Evolutionary conservation across 2,888 invertebrate genomes (phyloP).

Genomic region (Hyppa rectilinea): DNA sequence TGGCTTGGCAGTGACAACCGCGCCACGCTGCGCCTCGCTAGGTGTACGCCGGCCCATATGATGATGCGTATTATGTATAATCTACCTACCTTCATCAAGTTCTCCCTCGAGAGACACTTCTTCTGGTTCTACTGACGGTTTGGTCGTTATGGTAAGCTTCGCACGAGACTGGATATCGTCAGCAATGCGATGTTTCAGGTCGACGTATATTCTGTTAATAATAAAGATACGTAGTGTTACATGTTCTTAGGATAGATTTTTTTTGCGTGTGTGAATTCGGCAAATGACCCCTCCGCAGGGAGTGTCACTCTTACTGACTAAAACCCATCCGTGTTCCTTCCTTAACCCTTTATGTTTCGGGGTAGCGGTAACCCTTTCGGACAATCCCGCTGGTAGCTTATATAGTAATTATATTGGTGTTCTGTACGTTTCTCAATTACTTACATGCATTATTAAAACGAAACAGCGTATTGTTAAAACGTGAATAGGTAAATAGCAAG

Average conservation of each 20-base stretch:
- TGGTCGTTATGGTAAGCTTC: conserved; percentile 78
- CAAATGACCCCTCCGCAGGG: too few species aligned
- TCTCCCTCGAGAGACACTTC: conserved; percentile 72
- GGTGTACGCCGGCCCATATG: too few species aligned
- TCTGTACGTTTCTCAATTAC: neutral
- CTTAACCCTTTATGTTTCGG: too few species aligned
- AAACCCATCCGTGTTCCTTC: too few species aligned
- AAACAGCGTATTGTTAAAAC: neutral
- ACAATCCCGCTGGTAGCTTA: too few species aligned
- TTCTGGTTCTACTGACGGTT: conserved; percentile 62
- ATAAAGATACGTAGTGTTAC: neutral
- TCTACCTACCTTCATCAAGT: conserved; percentile 78
- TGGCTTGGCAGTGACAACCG: too few species aligned
- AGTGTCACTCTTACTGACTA: too few species aligned
- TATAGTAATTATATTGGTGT: neutral
- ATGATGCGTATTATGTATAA: neutral
- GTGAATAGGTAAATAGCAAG: neutral
- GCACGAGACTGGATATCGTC: conserved; percentile 76
- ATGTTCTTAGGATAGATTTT: too few species aligned
- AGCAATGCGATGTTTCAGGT: conserved; percentile 72
- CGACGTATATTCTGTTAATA: conserved; percentile 75
- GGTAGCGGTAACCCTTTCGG: too few species aligned
- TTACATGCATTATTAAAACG: neutral
- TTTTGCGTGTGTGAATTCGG: too few species aligned
- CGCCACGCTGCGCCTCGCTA: too few species aligned